Evolutionary conservation across 2,797 vertebrate genomes (phyloP), one percentile per base, ranked within the genome.

Genomic region (Sebastiscus tertius): DNA sequence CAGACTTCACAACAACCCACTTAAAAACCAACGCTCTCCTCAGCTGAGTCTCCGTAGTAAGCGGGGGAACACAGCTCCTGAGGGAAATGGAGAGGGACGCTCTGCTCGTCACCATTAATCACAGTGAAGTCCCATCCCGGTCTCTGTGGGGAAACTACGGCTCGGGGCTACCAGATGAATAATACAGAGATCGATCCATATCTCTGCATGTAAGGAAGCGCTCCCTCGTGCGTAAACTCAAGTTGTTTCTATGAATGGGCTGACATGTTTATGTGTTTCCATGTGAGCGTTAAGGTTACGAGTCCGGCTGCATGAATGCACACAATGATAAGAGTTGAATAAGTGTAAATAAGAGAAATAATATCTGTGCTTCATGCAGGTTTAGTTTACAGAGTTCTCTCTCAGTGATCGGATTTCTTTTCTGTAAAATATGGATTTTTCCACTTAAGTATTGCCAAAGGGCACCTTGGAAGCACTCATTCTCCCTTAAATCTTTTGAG

Each of bases 51-150:
- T 24, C 16, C 18, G 2, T 11, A 8, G 64, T 14, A 8, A 65
- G 59, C 68, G 39, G 5, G 36, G 14, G 14, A 56, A 11, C 54
- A 14, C 20, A 0, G 60, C 18, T 75, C 80, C 49, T 18, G 36
- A 54, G 80, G 75, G 70, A 59, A 39, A 39, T 39, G 13, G 36
- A 39, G 42, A 13, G 14, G 54, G 60, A 64, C 75, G 64, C 55
- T 73, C 34, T 14, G 52, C 29, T 33, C 4, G 13, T 65, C 85
- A 55, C 22, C 85, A 88, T 88, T 76, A 76, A 87, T 87, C 87
- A 85, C 36, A 59, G 27, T 54, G 55, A 75, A 71, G 65, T 69
- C 69, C 60, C 36, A 22, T 49, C 46, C n/a, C 8, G 0, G 3
- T 42, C 77, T 81, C 75, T 54, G 87, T 12, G 68, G 82, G 81